These are phyloP conservation scores for Albula glossodonta DNA, from an alignment of 2,113 vertebrate species.

Conservation along the genomic window DNA sequence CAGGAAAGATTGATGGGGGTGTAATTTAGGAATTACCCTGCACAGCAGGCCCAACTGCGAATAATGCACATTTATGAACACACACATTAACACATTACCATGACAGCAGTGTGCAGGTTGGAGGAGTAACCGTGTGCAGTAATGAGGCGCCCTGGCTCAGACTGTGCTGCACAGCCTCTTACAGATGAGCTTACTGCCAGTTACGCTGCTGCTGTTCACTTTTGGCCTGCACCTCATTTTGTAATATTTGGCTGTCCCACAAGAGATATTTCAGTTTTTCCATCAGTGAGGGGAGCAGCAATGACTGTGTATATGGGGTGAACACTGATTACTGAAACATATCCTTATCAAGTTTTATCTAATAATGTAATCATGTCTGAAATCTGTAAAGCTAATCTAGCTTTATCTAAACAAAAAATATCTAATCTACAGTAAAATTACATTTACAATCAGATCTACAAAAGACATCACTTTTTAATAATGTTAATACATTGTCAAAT, in stretches of 20 bases:
- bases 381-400: no score
- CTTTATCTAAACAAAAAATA: no score
- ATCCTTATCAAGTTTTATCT: not conserved
- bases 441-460: no score
- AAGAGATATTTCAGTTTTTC: not conserved
- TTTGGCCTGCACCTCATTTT: not conserved
- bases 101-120: not conserved
- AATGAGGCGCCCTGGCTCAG: not conserved
- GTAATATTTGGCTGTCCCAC: not conserved
- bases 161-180: not conserved
- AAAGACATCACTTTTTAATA: no score
- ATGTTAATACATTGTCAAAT: no score
- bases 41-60: conserved; percentile 70
- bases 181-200: not conserved
- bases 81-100: conserved; percentile 68
- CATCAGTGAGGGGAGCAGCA: not conserved
- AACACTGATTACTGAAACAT: not conserved
- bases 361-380: no score
- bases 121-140: not conserved
- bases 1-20: conserved; percentile 47
- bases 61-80: conserved; percentile 55
- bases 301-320: not conserved
- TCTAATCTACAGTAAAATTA: no score
- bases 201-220: not conserved
- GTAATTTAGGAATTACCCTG: conserved; percentile 52